Base-by-base conservation (phyloP, 2,113 vertebrate species). In the Saimiri boliviensis region DNA sequence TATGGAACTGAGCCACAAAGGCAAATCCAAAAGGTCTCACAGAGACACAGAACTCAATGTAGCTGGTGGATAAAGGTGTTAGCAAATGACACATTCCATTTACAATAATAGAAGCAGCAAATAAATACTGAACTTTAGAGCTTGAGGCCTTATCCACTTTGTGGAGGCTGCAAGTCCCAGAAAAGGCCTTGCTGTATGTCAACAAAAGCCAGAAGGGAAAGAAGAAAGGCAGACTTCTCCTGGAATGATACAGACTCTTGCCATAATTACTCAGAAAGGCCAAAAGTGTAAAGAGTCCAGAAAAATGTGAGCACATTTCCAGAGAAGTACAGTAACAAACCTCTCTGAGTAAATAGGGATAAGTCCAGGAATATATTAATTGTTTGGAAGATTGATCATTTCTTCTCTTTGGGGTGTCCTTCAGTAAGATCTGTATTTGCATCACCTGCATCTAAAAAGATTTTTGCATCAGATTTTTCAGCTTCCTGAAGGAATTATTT, bases 91-190 rank as follows among this genome's bases (percentile, higher is more conserved):
- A 90, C 47, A n/a, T 27, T 52, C 87, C 99, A 0, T 99, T 99
- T 77, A 98, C 98, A 77, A 99, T 95, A 86, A 99, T 96, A 25
- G 99, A 98, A 56, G 98, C 98, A 27, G 99, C 99, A 5, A 99
- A 99, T 98, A 99, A 99, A 96, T 99, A 99, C 94, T 99, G 99
- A 54, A 99, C 37, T 90, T 98, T 98, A 42, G 99, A 63, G 30
- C 60, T 13, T 63, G 60, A 63, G 66, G 99, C 58, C 99, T 98
- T 89, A 99, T 97, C 99, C 99, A 99, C 96, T 99, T 99, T 37
- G 99, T 99, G 97, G 99, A 99, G 60, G 99, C 99, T 79, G 99
- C 96, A 21, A 99, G 97, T 45, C 99, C 99, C 99, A 99, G 99
- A n/a, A 99, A 99, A 73, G 99, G 99, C 40, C 99, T 98, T 70